phyloP scores from a whole-genome alignment of 2,113 vertebrate species.

The Arenaria interpres region DNA sequence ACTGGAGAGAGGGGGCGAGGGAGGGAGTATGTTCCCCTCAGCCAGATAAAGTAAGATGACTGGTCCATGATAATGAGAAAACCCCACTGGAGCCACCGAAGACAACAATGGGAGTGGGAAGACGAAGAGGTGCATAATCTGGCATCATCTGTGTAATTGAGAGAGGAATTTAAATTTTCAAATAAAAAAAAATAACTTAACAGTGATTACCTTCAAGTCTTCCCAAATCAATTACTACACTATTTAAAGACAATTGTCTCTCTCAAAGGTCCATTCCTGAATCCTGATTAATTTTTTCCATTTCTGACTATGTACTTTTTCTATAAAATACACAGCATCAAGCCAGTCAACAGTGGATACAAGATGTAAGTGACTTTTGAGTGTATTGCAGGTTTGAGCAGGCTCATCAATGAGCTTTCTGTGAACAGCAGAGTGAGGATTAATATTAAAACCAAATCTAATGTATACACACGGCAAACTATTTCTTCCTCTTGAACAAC shows the following conservation, averaged over 20 bases:
- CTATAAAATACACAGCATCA: neutral
- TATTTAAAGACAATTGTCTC: neutral
- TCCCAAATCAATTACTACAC: neutral
- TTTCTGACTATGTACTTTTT: neutral
- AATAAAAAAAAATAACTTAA: neutral
- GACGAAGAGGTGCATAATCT: neutral
- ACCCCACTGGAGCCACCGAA: neutral
- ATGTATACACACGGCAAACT: neutral
- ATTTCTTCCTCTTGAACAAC: neutral
- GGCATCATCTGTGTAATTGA: neutral
- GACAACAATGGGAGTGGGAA: neutral
- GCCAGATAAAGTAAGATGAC: neutral
- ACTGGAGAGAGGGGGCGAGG: neutral
- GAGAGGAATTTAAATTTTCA: neutral
- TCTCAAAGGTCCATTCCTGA: neutral
- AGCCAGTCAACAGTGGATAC: neutral
- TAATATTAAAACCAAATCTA: neutral
- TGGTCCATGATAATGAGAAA: accelerated
- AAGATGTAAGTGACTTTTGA: neutral
- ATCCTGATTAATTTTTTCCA: neutral
- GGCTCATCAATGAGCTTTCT: neutral
- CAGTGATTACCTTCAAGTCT: neutral
- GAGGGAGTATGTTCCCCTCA: neutral
- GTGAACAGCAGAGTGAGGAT: neutral
- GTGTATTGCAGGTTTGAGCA: neutral